A percentile compares a stretch with the other conserved stretches of the same genome.
phyloP scores from a whole-genome alignment of 2,113 vertebrate genomes.

The Thermophis baileyi region DNA sequence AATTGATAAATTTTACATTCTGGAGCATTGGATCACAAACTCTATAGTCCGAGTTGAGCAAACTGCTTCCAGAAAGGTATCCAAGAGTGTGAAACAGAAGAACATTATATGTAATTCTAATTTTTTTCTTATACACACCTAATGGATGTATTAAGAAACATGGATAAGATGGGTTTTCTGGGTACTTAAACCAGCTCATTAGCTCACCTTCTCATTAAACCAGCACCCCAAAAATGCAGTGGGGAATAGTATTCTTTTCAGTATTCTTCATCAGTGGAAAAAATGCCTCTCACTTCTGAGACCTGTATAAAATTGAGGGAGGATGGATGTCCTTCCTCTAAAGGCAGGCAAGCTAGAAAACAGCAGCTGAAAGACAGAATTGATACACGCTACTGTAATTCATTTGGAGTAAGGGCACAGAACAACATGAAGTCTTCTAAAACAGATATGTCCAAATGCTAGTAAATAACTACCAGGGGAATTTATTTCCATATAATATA shows the following conservation, averaged over 20 bases:
- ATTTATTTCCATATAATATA: not conserved
- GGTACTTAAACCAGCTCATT: not conserved
- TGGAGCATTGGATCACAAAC: conserved; percentile 4
- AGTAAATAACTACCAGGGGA: not conserved
- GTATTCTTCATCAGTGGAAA: not conserved
- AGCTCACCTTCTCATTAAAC: not conserved
- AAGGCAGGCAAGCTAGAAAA: not conserved
- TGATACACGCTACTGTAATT: too few relatives aligned
- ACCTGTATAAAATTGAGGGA: not conserved
- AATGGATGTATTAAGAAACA: not conserved
- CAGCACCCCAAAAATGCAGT: not conserved
- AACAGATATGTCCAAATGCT: not conserved
- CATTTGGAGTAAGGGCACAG: not conserved
- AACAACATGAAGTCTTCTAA: not conserved
- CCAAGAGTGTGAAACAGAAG: not conserved
- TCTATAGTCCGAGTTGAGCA: not conserved
- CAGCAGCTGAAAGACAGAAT: not conserved
- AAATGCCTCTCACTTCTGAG: not conserved
- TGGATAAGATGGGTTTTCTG: not conserved
- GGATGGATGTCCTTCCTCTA: not conserved
- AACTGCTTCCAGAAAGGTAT: not conserved
- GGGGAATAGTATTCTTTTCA: not conserved
- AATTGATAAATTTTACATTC: not conserved
- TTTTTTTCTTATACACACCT: not conserved
- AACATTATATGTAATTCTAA: not conserved